phyloP scores from a whole-genome alignment of 2,113 vertebrate species.

The Myotis brandtii region DNA sequence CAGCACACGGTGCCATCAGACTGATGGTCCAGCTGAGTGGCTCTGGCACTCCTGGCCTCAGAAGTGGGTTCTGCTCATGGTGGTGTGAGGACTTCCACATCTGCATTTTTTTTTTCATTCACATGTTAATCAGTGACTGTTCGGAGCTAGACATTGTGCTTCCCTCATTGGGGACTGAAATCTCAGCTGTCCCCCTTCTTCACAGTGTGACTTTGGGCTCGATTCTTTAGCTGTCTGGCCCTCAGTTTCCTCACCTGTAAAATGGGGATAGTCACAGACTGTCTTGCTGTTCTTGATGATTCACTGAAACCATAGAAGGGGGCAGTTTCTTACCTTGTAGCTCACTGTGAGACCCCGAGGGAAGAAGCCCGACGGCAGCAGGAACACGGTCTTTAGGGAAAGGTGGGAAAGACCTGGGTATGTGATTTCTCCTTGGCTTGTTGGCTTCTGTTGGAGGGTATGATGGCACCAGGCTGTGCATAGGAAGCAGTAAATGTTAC shows the following conservation, averaged over 20 bases:
- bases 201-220: neutral
- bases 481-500: too few relatives aligned
- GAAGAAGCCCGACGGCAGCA: neutral
- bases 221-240: neutral
- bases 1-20: neutral
- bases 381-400: too few relatives aligned
- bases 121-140: neutral
- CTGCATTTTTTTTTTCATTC: neutral
- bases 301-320: accelerated
- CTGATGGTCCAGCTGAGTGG: accelerated
- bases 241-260: neutral
- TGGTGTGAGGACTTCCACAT: accelerated
- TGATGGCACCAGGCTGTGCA: neutral
- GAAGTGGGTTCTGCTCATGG: neutral
- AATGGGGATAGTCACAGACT: neutral
- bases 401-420: neutral
- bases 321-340: neutral
- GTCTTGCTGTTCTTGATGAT: neutral
- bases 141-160: neutral
- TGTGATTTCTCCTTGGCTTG: neutral
- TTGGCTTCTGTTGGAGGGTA: neutral
- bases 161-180: neutral
- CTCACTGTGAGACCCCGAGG: neutral
- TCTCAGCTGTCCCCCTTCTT: neutral
- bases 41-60: neutral